Base-by-base conservation (phyloP, 2,797 vertebrate species). In the Argentina silus region DNA sequence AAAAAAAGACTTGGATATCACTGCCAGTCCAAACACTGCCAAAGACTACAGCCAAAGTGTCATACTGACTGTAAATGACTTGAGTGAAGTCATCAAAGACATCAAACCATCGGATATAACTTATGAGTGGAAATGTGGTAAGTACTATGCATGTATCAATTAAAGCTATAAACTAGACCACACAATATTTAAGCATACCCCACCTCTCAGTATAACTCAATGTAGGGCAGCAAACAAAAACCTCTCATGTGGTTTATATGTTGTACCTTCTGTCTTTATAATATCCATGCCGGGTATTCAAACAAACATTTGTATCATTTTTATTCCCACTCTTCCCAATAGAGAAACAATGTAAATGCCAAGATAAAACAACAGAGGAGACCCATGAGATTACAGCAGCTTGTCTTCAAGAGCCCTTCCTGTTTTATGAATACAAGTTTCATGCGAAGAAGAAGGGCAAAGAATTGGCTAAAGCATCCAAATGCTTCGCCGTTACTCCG, bases 401-500 rank as follows among this genome's bases (percentile, higher is more conserved):
- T 69, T 95, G 94, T 81, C 90, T 95, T 69, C 94, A 94, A 12
- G 87, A 86, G 0, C 89, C 92, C 0, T 87, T 85, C 73, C 83
- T 90, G 2, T 91, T 91, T 11, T 89, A 93, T 65, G 90, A 92
- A 15, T 85, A 95, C 81, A 84, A 43, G 27, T 80, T 94, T 75
- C 72, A 63, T 0, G 75, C 87, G 27, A 78, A 0, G 63, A 86
- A 70, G 50, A 10, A 59, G 12, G 51, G 51, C 51, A 12, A 8
- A 5, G 3, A 44, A 84, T 87, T 68, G 74, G 82, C 59, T 69
- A 78, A 70, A 70, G 88, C 86, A 0, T 93, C 89, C 64, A 90
- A 82, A 66, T 96, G 95, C 69, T 87, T 96, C 57, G 93, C 93
- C 3, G 74, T 95, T 70, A 91, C 85, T 0, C 86, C 92, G 14